Conservation (phyloP, 2,797 vertebrate species). For the Chloroceryle inda region DNA sequence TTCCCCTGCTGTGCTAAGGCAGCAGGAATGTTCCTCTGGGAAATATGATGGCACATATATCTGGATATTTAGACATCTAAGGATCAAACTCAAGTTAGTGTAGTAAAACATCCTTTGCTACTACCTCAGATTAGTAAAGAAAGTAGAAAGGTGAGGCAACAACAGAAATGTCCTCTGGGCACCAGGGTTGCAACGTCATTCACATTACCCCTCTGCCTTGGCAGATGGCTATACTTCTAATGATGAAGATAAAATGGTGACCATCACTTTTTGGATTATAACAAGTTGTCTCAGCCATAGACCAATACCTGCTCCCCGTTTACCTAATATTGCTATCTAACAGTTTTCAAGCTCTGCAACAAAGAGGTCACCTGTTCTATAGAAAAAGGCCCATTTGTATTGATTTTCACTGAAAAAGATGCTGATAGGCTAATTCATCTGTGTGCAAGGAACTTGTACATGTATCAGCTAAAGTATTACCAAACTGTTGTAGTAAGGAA, state of each 20-base stretch:
- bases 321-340: neutral
- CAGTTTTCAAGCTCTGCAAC: neutral
- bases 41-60: accelerated
- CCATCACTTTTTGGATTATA: neutral
- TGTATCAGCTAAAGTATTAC: neutral
- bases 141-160: neutral
- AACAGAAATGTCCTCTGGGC: neutral
- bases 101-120: neutral
- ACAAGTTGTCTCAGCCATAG: neutral
- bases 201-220: neutral
- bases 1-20: neutral
- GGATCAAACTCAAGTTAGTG: neutral
- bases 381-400: neutral
- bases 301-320: neutral
- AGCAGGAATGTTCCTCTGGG: neutral
- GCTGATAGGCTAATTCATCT: neutral
- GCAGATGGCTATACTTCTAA: accelerated
- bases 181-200: neutral
- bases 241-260: neutral
- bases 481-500: neutral
- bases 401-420: neutral
- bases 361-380: neutral
- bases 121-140: neutral
- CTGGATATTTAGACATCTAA: neutral
- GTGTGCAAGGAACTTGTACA: neutral